Base-by-base conservation (phyloP, 2,797 vertebrate species). In the Premnoplex brunnescens region DNA sequence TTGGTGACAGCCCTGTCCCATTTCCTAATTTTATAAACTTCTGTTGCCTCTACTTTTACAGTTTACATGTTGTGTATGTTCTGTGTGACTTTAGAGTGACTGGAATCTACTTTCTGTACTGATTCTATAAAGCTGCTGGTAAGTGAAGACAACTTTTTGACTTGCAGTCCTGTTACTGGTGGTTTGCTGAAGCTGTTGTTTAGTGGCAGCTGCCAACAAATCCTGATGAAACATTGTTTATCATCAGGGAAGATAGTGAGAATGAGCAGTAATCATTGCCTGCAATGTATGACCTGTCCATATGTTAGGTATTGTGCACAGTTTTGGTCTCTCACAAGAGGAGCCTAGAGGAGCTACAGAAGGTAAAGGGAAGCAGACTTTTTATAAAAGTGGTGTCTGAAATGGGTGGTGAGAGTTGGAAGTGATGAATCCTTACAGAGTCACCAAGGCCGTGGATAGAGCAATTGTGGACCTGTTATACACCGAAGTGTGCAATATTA, bases 301-400 rank as follows among this genome's bases (percentile, higher is more conserved):
- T 2, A 1, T 46, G 7, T 48, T 56, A 13, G 21, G 7, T 56
- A 2, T 39, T 54, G 5, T 39, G 13, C 0, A 0, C 15, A 10
- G 51, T 55, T 85, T 62, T 66, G 36, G 21, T 13, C 3, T 32
- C 39, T 89, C 28, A 9, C 15, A 23, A 9, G 16, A 41, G 27
- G 21, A 51, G 28, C 43, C 16, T 22, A 21, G 46, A 71, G 34
- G 34, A 67, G 34, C 32, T 63, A 12, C 30, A 44, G 78, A 67
- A 76, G n/a, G 19, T 39, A 39, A 27, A 48, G 15, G 17, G 44
- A 77, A 77, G 15, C 1, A 7, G 32, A 21, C 6, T 36, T 46
- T 18, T 46, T 18, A 59, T 59, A 32, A 43, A 63, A 62, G 34
- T 16, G 5, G 4, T 8, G 3, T 49, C 34, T 75, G 63, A 46